Evolutionary conservation across 2,797 vertebrate genomes (phyloP), one percentile per base, ranked within the genome.

Genomic region (Tangara arthus): DNA sequence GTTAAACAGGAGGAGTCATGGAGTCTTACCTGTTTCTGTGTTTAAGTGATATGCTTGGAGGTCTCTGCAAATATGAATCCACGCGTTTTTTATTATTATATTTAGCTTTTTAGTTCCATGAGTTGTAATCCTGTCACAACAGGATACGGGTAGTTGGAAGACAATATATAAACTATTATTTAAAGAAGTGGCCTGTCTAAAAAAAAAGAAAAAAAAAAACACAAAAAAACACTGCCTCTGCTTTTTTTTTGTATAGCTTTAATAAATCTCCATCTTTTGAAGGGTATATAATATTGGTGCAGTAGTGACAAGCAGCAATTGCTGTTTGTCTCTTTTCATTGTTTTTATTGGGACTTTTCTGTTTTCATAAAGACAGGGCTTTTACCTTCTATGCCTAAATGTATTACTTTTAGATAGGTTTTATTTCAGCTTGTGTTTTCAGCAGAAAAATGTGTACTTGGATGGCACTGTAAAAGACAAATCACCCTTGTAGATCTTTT

Each of bases 111-210:
- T 56, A 82, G 77, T 94, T 93, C 73, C 28, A 55, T 6, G 8
- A 93, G 56, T 84, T 94, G 84, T 87, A 94, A 84, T 93, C 93
- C 95, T 95, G 95, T 82, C 70, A 8, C 11, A 53, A 60, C 91
- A 94, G 95, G 95, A 86, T 87, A 95, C 88, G 90, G 95, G 94
- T 97, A 96, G 95, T 93, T 96, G 87, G 79, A 94, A 86, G 75
- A 92, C 30, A 56, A 35, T 73, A 93, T 88, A 44, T n/a, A n/a
- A 92, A 93, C 72, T 69, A 39, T 77, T 88, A 83, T 64, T 94
- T 84, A 89, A 94, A 87, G 44, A 94, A 95, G 93, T 95, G 93
- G 89, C 95, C 92, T 96, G 92, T 88, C 65, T 63, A 4, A 72
- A 82, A 64, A 39, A 35, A 63, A 89, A 42, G 52, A 56, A 28